Evolutionary conservation across 2,113 vertebrate species (phyloP), one percentile per base, ranked within the genome.

Genomic region (Reinhardtius hippoglossoides): DNA sequence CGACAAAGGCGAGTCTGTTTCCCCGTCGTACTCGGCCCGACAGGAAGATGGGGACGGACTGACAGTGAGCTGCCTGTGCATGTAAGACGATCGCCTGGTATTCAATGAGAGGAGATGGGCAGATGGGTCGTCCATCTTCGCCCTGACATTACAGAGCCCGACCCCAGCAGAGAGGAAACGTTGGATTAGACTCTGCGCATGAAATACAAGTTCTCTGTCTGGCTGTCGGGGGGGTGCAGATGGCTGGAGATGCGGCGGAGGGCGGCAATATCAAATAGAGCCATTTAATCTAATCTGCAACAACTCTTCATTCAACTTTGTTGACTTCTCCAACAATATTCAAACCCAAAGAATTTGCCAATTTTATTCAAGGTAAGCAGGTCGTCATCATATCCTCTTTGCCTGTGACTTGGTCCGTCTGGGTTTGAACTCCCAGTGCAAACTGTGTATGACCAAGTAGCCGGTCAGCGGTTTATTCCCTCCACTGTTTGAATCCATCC

Each of bases 61-160:
- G 82, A 83, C 81, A 85, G 86, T 35, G 57, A 79, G 80, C 44
- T 48, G 76, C 61, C 71, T 64, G 72, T 54, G 57, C 35, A 70
- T 82, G 90, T 90, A 91, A 90, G 60, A 74, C 14, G 87, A 91
- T 83, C 72, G 79, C 1, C 24, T 76, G 83, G 90, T 86, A 74
- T 85, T 87, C 80, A 55, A 55, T 1, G 40, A 74, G 75, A 71
- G 84, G 76, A 85, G 84, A 82, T 59, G 82, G 78, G 78, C 66
- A 81, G 85, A 86, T 66, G 76, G 73, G 79, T 86, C 76, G 1
- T 90, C 90, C 72, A 18, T 90, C 87, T 57, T 46, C 87, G 81
- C 88, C 77, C 71, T 4, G 75, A 81, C 69, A 76, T 88, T 84
- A 83, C 74, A 70, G 42, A 67, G 9, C 1, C 20, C 76, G 71